Base-by-base conservation (phyloP, 2,797 vertebrate species). In the Menidia menidia region DNA sequence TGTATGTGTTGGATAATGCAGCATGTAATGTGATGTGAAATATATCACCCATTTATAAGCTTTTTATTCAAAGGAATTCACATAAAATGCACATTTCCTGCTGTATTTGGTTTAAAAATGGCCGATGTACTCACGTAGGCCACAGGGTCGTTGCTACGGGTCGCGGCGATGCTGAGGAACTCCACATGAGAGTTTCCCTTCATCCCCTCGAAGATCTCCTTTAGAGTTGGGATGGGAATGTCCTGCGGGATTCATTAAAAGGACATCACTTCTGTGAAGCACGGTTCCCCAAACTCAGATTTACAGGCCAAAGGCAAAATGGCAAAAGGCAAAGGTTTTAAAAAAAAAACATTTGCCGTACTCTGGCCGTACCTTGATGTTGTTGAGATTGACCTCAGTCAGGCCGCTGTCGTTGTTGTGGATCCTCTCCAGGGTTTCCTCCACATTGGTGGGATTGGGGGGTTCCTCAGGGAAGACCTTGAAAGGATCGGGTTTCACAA, bases 301-400 rank as follows among this genome's bases (percentile, higher is more conserved):
- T 12, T 42, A 6, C 0, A 44, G 25, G 19, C 43, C 25, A 15
- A 6, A 32, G 31, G 42, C 42, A 30, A 30, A 58, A 42, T 18
- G 7, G 47, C 35, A 64, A 31, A 43, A 16, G 25, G 6, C 6
- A 31, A 10, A 30, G 25, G 9, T 25, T 42, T 16, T 2, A 18
- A n/a, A 18, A 33, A 4, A 32, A 45, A 14, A 33, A 8, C n/a
- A 58, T 42, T 15, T 6, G 4, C 16, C 7, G 8, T 31, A n/a
- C 2, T 31, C 15, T 51, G 8, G 6, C 3, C 65, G 70, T 82
- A 97, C 98, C 96, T 96, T 95, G 84, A 99, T 98, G 88, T 99
- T 99, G 91, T 98, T 99, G 73, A 99, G 95, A 93, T 99, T 99
- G 89, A 99, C 96, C 0, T 99, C 96, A 15, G 88, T 93, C 86